phyloP scores from a whole-genome alignment of 2,888 invertebrate species.

The Plutella xylostella region DNA sequence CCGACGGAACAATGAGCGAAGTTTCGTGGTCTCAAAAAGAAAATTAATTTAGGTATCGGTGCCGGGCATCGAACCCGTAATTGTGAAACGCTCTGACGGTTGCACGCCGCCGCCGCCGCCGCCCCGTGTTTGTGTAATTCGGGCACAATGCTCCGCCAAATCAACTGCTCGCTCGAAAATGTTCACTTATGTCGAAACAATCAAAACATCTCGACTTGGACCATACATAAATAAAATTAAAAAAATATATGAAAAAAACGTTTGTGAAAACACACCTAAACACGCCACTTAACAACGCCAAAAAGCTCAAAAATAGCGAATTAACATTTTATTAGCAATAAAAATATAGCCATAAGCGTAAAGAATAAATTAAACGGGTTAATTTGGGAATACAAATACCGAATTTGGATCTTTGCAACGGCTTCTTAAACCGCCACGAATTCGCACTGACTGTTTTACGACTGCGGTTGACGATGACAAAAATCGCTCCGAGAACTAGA shows the following conservation, averaged over 20 bases:
- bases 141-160: slow-evolving; percentile 54
- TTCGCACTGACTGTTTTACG: slow-evolving; percentile 22
- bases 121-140: slow-evolving; percentile 62
- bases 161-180: slow-evolving; percentile 54
- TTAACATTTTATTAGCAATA: no score
- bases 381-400: no score
- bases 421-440: no score
- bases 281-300: no score
- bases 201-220: no score
- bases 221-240: no score
- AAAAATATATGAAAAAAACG: no score
- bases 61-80: slow-evolving; percentile 60
- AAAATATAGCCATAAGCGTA: no score
- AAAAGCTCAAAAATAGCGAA: no score
- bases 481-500: slow-evolving; percentile 37
- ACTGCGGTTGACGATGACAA: slow-evolving; percentile 52
- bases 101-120: slow-evolving; percentile 36
- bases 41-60: slow-evolving; percentile 70
- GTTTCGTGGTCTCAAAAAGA: slow-evolving; percentile 54
- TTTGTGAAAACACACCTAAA: no score
- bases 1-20: slow-evolving; percentile 7
- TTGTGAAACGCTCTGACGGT: slow-evolving; percentile 62
- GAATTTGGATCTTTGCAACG: no score
- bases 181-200: slow-evolving; percentile 50
- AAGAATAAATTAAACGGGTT: no score